Evolutionary conservation across 2,888 invertebrate species (phyloP), one percentile per base, ranked within the genome.

Genomic region (Tipula unca): DNA sequence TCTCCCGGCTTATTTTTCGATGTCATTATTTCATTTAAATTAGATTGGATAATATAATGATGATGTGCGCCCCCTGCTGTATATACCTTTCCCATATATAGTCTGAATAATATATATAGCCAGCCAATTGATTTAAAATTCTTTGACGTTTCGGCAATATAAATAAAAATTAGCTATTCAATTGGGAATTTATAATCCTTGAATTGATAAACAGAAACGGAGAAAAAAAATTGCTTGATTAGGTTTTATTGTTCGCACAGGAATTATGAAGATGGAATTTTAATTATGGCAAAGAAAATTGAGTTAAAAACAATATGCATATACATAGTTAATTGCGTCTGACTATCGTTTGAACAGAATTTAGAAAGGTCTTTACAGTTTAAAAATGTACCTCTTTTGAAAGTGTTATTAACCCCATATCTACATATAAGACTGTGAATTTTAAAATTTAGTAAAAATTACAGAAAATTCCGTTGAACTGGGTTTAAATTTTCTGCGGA

Each of bases 161-260:
- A 69, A 69, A 69, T 69, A 69, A 69, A 69, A 69, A 69, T 69
- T 69, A 69, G 69, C 13, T 69, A 69, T 69, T 69, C 69, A 69
- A 69, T 69, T 69, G 69, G 69, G 25, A 69, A 69, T 69, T 25
- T 69, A 69, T 69, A 25, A 69, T 69, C 25, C 69, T 69, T 25
- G 69, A 69, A 69, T 69, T 69, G 25, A 13, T 25, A 69, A 69
- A 69, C 25, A 69, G 1, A 25, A 25, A 10, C 25, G 25, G 25
- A 25, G 17, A 25, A 10, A 69, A 69, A 69, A 69, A 10, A 10
- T 25, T 54, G 6, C 48, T 48, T 48, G 48, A 48, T 48, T 48
- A 48, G 48, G 48, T 48, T 48, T 48, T 48, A 48, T 48, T 48
- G 48, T 48, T 48, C 48, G 48, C 48, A 48, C n/a, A 14, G 48